Percentiles rank a stretch among this genome's conserved stretches.
These are phyloP conservation scores for Zaprionus tsacasi DNA, from an alignment of 1,140 invertebrate species.

Conservation along the genomic window DNA sequence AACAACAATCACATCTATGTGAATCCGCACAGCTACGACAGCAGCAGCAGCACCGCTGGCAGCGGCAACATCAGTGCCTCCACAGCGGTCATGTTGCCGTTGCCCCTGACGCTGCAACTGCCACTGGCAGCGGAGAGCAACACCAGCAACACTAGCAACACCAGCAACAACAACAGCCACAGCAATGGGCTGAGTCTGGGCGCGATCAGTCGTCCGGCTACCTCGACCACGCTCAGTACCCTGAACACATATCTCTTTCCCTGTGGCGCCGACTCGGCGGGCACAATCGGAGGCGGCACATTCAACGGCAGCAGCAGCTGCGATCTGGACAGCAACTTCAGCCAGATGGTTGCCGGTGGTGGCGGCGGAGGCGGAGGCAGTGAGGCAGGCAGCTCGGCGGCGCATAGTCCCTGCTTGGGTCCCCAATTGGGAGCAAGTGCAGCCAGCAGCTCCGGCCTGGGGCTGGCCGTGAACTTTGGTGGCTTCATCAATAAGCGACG, in stretches of 20 bases:
- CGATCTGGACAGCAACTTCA: conserved; percentile 80
- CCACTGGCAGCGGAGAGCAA: conserved; percentile 23
- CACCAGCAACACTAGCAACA: conserved; percentile 6
- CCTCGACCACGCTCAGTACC: conserved; percentile 77
- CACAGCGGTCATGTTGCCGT: conserved; percentile 69
- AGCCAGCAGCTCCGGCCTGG: conserved; percentile 39
- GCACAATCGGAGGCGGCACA: conserved; percentile 61
- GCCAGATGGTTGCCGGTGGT: conserved; percentile 75
- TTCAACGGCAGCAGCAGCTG: conserved; percentile 69
- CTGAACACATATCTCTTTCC: conserved; percentile 83
- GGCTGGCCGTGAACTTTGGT: conserved; percentile 65
- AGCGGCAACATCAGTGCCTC: conserved; percentile 66
- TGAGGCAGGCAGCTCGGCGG: conserved; percentile 40
- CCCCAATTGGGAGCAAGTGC: conserved; percentile 5
- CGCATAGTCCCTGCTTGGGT: conserved; percentile 39
- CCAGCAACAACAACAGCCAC: neutral
- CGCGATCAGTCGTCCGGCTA: conserved; percentile 51
- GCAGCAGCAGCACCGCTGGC: conserved; percentile 59
- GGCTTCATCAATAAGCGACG: conserved; percentile 79
- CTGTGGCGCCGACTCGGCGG: conserved; percentile 73
- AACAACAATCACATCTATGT: conserved; percentile 83
- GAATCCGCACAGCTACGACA: conserved; percentile 80
- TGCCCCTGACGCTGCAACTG: conserved; percentile 49
- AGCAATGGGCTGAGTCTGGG: conserved; percentile 23
- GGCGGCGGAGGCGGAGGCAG: conserved; percentile 44